A percentile compares a stretch with the other conserved stretches of the same genome.
Conservation (phyloP, 92 coral and sea anemone genomes). For the Actinostola sp. region DNA sequence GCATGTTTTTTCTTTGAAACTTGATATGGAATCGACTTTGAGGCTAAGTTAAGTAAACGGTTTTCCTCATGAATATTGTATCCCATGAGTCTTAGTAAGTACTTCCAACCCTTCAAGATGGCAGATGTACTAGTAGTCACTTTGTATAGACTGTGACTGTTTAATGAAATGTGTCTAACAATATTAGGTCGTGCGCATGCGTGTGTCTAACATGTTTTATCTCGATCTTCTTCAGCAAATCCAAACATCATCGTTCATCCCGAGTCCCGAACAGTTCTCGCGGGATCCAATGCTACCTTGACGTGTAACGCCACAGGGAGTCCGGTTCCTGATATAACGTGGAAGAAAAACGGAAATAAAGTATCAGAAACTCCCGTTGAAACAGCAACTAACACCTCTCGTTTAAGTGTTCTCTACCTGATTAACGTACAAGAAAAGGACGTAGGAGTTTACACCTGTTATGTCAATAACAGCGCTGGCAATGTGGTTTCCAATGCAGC, state of each 20-base stretch:
- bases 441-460: background rate
- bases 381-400: background rate
- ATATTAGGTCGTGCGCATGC: too few species aligned
- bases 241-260: slow-evolving; percentile 1
- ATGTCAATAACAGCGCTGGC: background rate
- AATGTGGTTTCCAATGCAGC: background rate
- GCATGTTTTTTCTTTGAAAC: too few species aligned
- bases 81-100: too few species aligned
- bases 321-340: background rate
- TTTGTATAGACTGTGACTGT: too few species aligned
- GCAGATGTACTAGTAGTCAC: too few species aligned
- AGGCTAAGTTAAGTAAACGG: too few species aligned
- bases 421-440: background rate
- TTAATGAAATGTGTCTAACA: too few species aligned
- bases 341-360: background rate
- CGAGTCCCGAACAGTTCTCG: background rate
- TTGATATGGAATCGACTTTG: too few species aligned
- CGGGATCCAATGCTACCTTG: slow-evolving; percentile 1
- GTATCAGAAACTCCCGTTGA: background rate
- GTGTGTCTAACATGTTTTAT: background rate
- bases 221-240: background rate
- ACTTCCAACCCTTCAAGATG: too few species aligned
- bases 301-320: slow-evolving; percentile 3
- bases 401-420: background rate
- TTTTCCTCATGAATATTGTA: too few species aligned